phyloP scores from a whole-genome alignment of 2,113 vertebrate genomes.

The Ifrita kowaldi region DNA sequence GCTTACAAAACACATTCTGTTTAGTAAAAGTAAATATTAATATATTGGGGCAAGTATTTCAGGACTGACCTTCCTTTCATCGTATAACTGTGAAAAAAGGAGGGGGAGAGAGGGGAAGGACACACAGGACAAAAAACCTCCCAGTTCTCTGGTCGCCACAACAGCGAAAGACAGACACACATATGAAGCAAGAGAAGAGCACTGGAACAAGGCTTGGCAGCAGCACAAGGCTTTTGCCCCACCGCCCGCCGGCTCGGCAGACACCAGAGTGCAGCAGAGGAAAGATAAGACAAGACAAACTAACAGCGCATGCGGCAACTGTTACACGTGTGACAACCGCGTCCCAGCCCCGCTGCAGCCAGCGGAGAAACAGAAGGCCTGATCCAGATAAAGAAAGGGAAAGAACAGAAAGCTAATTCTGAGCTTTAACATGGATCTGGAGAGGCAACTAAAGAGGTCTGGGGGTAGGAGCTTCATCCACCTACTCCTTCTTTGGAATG shows the following conservation, averaged over 20 bases:
- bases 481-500: background rate
- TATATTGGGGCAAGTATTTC: background rate
- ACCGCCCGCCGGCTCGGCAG: accelerated
- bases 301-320: background rate
- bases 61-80: background rate
- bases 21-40: background rate
- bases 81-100: background rate
- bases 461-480: background rate
- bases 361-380: background rate
- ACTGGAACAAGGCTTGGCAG: background rate
- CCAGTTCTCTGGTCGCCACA: background rate
- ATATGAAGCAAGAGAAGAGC: background rate
- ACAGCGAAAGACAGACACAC: background rate
- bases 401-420: background rate
- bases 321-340: background rate
- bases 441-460: background rate
- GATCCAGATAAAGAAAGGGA: background rate
- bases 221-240: too few relatives aligned
- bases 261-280: background rate
- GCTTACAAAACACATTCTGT: background rate
- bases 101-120: background rate
- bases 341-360: background rate
- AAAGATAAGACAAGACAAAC: background rate
- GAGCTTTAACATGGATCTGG: background rate
- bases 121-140: background rate